Percentiles rank a stretch among this genome's conserved stretches.
phyloP scores from a whole-genome alignment of 2,113 vertebrate genomes.

The Pelodiscus sinensis region DNA sequence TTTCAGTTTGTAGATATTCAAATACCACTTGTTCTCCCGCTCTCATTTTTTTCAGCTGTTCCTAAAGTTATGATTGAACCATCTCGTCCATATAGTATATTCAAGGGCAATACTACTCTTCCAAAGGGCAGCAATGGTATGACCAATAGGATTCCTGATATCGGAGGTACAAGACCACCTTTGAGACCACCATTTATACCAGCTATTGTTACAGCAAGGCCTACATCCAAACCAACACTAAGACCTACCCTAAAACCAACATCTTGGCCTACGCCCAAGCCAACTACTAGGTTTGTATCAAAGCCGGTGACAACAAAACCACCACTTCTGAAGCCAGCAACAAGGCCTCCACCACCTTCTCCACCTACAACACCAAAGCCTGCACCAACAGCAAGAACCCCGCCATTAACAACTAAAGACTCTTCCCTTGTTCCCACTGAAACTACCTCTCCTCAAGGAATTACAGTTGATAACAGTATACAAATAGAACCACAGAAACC shows the following conservation, averaged over 20 bases:
- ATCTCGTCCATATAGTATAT: conserved; percentile 66
- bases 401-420: conserved; percentile 37
- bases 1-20: conserved; percentile 2
- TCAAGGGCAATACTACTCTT: conserved; percentile 46
- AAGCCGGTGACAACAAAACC: neutral
- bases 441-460: conserved; percentile 51
- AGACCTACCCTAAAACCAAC: conserved; percentile 54
- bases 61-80: conserved; percentile 86
- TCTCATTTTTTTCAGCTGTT: conserved; percentile 76
- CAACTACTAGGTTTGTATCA: conserved; percentile 68
- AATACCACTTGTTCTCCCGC: conserved; percentile 12
- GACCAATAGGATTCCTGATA: conserved; percentile 81
- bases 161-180: conserved; percentile 77
- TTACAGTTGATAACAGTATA: conserved; percentile 89
- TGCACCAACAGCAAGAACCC: conserved; percentile 30
- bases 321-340: conserved; percentile 23
- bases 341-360: conserved; percentile 31
- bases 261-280: conserved; percentile 57
- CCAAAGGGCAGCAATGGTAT: conserved; percentile 64
- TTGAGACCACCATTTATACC: conserved; percentile 63
- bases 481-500: conserved; percentile 90
- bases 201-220: conserved; percentile 66
- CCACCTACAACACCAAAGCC: conserved; percentile 11
- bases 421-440: conserved; percentile 39
- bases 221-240: conserved; percentile 69